A percentile compares a stretch with the other conserved stretches of the same genome.
Conservation (phyloP, 2,797 vertebrate genomes). For the Poecilia wingei region DNA sequence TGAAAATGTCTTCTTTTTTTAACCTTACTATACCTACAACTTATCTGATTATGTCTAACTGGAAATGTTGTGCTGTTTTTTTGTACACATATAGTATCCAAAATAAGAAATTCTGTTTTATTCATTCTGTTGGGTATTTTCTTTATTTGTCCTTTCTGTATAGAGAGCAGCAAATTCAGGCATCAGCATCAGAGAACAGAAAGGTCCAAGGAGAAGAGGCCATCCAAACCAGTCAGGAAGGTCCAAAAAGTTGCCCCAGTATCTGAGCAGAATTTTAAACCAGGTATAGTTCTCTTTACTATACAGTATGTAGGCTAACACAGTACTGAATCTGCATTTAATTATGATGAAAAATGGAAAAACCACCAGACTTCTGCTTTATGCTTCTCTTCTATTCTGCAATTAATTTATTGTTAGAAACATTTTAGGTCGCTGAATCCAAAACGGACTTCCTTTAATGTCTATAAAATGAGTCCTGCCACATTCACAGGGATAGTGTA, state of each 20-base stretch:
- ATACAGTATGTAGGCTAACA: neutral
- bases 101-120: neutral
- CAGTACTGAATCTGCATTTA: neutral
- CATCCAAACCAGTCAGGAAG: constrained; percentile 85
- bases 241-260: constrained; percentile 83
- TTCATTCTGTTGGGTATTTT: constrained; percentile 1
- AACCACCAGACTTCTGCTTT: neutral
- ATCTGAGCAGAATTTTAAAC: constrained; percentile 83
- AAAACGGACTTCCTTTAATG: neutral
- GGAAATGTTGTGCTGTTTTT: neutral
- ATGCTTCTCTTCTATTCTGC: neutral
- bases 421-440: neutral
- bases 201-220: constrained; percentile 70
- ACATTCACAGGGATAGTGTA: neutral
- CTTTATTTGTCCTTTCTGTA: constrained; percentile 20
- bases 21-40: neutral
- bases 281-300: constrained; percentile 79
- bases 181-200: constrained; percentile 59
- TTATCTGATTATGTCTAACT: neutral
- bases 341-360: neutral
- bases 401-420: neutral
- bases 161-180: constrained; percentile 62
- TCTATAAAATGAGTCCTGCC: neutral
- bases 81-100: neutral
- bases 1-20: neutral